Base-by-base conservation (phyloP, 2,797 vertebrate species). In the Galagoides demidoff region DNA sequence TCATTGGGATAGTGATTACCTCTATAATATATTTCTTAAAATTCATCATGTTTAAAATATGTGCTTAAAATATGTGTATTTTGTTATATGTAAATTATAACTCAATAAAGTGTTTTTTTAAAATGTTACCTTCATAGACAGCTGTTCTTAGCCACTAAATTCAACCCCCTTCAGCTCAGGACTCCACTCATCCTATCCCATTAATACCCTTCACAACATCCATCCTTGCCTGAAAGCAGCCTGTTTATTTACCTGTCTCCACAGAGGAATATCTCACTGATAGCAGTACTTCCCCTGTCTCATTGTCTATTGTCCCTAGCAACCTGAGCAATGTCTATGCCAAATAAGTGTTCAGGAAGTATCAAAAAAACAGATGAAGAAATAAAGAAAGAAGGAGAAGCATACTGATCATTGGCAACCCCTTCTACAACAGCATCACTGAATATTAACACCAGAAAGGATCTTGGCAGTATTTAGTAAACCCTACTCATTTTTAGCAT, bases 121-220 rank as follows among this genome's bases (percentile, higher is more conserved):
- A 61, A 77, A 57, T 31, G 57, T 31, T 29, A 16, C 52, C 43
- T 64, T 25, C 59, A 37, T 1, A 73, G 89, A 55, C 1, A 59
- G 29, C 39, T 6, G 7, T 17, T 22, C 3, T 16, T 17, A 59
- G 29, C 31, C 25, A 25, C 2, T 12, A 13, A 9, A 2, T 19
- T 52, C 4, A 31, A 59, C n/a, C 8, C 11, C 5, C n/a, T 19
- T 22, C 27, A 0, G 0, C 20, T 45, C 29, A 5, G 25, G 14
- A n/a, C 20, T 27, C n/a, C 57, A 23, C 23, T 27, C 3, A 2
- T 37, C 43, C 12, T 3, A 14, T n/a, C 25, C 43, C 6, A 8
- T 2, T 10, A 7, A 13, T 3, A 14, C 0, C 20, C 52, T 34
- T 52, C 73, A 1, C 0, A 11, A 6, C 3, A 4, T 14, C 19